phyloP scores from a whole-genome alignment of 2,888 invertebrate species.

The Podotricha telesiphe region DNA sequence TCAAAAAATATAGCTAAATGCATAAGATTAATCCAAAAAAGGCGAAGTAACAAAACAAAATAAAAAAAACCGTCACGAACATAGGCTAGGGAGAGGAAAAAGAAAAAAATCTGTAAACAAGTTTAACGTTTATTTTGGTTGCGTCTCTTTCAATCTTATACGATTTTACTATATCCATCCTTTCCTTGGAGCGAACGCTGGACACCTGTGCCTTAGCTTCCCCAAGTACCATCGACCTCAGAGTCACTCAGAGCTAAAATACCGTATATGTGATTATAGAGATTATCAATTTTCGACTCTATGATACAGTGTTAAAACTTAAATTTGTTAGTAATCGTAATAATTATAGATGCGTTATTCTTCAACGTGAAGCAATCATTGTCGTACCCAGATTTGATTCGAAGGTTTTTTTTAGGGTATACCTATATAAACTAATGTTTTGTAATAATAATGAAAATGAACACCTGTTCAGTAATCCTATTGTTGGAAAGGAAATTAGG shows the following conservation, averaged over 20 bases:
- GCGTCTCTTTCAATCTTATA: conserved; percentile 64
- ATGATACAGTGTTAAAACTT: conserved; percentile 48
- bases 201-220: conserved; percentile 84
- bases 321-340: conserved; percentile 48
- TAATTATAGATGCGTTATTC: conserved; percentile 75
- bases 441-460: conserved; percentile 77
- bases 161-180: conserved; percentile 56
- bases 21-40: conserved; percentile 79
- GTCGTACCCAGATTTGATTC: conserved; percentile 83
- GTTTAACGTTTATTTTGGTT: conserved; percentile 84
- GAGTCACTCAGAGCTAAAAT: conserved; percentile 57
- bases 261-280: conserved; percentile 56
- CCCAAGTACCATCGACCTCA: conserved; percentile 84
- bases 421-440: conserved; percentile 79
- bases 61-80: conserved; percentile 80
- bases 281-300: conserved; percentile 55
- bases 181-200: conserved; percentile 77
- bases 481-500: conserved; percentile 65
- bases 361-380: conserved; percentile 79
- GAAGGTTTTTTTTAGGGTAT: conserved; percentile 71
- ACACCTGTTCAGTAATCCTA: conserved; percentile 78
- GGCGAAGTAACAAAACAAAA: conserved; percentile 74
- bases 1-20: conserved; percentile 79
- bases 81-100: conserved; percentile 83
- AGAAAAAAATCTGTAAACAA: conserved; percentile 78